A percentile compares a stretch with the other conserved stretches of the same genome.
These are phyloP conservation scores for Synanthedon andrenaeformis DNA, from an alignment of 2,888 invertebrate genomes.

Conservation along the genomic window DNA sequence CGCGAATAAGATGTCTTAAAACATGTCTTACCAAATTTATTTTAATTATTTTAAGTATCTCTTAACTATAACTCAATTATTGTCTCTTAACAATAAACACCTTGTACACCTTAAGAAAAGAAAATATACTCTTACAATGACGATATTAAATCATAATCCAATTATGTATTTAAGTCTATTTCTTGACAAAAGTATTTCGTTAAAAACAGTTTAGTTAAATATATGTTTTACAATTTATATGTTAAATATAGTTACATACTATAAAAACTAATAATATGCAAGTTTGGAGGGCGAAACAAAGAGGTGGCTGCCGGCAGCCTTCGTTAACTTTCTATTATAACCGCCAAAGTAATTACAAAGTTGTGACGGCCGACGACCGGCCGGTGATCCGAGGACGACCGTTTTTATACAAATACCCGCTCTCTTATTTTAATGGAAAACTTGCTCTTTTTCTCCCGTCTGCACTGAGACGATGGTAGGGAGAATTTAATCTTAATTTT, in stretches of 20 bases:
- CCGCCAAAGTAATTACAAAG: conserved; percentile 66
- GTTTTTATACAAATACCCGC: conserved; percentile 65
- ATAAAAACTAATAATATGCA: conserved; percentile 47
- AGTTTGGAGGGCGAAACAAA: conserved; percentile 48
- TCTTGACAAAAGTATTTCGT: no score
- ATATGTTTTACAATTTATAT: no score
- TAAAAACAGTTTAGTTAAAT: no score
- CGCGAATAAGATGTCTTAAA: no score
- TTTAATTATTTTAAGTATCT: no score
- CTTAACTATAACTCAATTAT: no score
- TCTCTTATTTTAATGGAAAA: conserved; percentile 57
- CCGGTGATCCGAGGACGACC: conserved; percentile 20
- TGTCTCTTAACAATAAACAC: no score
- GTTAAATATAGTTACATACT: conserved; percentile 1
- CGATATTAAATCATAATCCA: no score
- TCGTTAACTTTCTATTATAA: conserved; percentile 64
- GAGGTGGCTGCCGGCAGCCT: conserved; percentile 50
- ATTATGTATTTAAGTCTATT: no score
- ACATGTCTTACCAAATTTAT: no score
- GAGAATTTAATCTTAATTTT: conserved; percentile 30
- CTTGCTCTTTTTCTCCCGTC: conserved; percentile 42
- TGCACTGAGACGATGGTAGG: conserved; percentile 51
- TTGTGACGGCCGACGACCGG: conserved; percentile 43
- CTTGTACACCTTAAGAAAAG: no score
- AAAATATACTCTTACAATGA: no score